These are phyloP conservation scores for Pseudorasbora parva DNA, from an alignment of 2,113 vertebrate genomes.

Conservation along the genomic window DNA sequence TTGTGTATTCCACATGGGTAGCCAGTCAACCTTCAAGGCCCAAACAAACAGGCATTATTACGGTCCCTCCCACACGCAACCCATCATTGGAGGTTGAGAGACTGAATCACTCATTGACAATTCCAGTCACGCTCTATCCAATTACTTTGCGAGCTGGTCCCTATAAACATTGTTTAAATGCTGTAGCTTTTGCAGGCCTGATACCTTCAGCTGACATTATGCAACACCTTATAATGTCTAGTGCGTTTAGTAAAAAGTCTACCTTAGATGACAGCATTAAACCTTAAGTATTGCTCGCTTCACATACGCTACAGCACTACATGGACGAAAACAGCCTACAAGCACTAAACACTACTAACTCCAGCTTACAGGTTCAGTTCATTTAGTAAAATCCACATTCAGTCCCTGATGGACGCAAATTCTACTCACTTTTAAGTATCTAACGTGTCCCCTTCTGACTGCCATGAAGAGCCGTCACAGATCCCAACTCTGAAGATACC, in stretches of 20 bases:
- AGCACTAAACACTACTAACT: conserved; percentile 1
- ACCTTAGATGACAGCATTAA: neutral
- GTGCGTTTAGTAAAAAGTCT: neutral
- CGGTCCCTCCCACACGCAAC: neutral
- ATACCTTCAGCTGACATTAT: neutral
- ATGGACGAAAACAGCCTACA: neutral
- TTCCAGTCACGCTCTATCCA: neutral
- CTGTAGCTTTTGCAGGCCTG: too few species aligned
- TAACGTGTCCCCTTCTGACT: conserved; percentile 81
- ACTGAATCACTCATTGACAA: neutral
- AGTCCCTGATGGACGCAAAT: conserved; percentile 46
- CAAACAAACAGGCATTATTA: conserved; percentile 39
- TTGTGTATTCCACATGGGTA: conserved; percentile 65
- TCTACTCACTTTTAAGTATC: conserved; percentile 82
- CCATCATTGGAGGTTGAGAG: conserved; percentile 4
- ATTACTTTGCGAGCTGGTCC: neutral
- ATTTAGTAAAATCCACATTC: neutral
- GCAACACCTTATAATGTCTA: neutral
- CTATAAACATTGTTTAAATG: neutral
- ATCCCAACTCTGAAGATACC: conserved; percentile 71
- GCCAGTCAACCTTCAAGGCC: conserved; percentile 27
- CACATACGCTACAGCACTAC: neutral
- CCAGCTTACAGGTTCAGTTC: neutral
- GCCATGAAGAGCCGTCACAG: conserved; percentile 82
- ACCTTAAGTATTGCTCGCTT: neutral